Evolutionary conservation across 2,113 vertebrate genomes (phyloP).

Genomic region (Centropus unirufus): DNA sequence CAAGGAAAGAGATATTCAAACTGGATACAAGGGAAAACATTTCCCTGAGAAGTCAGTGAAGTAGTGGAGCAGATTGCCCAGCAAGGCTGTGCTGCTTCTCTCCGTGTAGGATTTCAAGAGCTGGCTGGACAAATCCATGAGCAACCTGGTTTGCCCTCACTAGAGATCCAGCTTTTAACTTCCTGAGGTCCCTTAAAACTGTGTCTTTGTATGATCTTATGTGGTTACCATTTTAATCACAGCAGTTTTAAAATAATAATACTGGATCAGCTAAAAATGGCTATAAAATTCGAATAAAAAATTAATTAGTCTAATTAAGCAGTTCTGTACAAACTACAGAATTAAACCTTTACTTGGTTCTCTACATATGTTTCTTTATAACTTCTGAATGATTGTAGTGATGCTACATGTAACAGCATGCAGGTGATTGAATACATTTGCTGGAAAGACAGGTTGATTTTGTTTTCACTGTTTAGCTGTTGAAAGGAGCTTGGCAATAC

Average conservation of each 20-base stretch:
- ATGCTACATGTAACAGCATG: neutral
- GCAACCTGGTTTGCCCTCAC: neutral
- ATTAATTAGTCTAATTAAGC: neutral
- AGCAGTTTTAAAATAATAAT: neutral
- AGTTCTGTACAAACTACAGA: neutral
- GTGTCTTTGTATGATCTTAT: neutral
- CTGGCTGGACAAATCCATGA: neutral
- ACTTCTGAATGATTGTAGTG: neutral
- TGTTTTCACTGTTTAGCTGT: neutral
- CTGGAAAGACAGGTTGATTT: neutral
- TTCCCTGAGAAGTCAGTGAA: neutral
- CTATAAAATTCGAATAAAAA: neutral
- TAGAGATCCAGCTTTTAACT: neutral
- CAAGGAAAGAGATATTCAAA: neutral
- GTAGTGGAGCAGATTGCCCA: neutral
- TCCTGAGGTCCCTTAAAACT: neutral
- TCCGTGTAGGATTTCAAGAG: neutral
- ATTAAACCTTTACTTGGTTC: neutral
- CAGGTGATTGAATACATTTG: slow-evolving; percentile 1
- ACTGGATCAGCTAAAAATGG: neutral
- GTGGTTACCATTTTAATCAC: neutral
- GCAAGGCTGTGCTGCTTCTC: neutral
- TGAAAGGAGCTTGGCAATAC: neutral
- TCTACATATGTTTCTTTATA: neutral
- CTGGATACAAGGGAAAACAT: neutral